Percentiles rank a stretch among this genome's conserved stretches.
Evolutionary conservation across 2,113 vertebrate genomes (phyloP).

Genomic region (Dascyllus trimaculatus): DNA sequence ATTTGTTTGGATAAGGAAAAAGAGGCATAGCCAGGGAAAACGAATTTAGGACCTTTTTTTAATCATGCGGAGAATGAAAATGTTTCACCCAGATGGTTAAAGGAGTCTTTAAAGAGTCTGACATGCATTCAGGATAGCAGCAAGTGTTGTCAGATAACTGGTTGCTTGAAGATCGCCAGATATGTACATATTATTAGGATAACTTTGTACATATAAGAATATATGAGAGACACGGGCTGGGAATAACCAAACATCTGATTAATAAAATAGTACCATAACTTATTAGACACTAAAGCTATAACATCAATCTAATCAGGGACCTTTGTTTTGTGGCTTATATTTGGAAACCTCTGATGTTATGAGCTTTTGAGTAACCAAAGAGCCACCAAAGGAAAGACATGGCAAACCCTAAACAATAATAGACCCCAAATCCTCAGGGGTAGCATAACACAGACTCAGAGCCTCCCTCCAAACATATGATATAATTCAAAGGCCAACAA

Average conservation of each 20-base stretch:
- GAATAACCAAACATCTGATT: not conserved
- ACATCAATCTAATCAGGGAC: not conserved
- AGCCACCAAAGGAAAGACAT: conserved; percentile 52
- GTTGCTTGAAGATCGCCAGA: not conserved
- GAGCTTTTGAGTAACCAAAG: conserved; percentile 40
- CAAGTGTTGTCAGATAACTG: not conserved
- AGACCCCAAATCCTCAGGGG: conserved; percentile 56
- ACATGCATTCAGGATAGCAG: not conserved
- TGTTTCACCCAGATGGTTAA: not conserved
- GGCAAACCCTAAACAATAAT: conserved; percentile 66
- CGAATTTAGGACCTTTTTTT: not conserved
- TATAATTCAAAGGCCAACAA: conserved; percentile 67
- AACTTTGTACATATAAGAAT: not conserved
- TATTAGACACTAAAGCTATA: not conserved
- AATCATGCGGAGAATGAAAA: not conserved
- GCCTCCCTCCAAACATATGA: conserved; percentile 71
- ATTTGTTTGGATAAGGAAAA: not conserved
- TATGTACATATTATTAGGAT: not conserved
- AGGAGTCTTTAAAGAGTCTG: not conserved
- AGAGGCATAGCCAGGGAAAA: not conserved
- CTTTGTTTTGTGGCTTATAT: conserved; percentile 23
- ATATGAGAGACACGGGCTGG: not conserved
- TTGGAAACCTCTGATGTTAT: conserved; percentile 48
- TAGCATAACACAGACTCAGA: conserved; percentile 45
- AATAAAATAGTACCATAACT: conserved; percentile 3